These are phyloP conservation scores for Novumbra hubbsi DNA, from an alignment of 2,797 vertebrate genomes.

Conservation along the genomic window DNA sequence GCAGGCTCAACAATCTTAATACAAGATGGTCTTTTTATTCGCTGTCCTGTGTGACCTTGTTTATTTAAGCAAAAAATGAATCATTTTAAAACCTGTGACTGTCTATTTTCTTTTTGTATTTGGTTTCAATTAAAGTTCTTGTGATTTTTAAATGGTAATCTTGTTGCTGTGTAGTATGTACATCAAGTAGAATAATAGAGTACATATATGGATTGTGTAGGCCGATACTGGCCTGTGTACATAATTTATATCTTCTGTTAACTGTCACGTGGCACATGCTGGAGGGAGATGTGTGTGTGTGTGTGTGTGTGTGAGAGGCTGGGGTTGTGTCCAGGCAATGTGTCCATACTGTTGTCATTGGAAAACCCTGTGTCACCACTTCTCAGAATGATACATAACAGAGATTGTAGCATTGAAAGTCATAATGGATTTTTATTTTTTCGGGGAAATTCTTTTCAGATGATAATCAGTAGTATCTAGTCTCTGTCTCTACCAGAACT, in stretches of 20 bases:
- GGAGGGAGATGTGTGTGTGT: conserved; percentile 13
- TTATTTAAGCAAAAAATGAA: conserved; percentile 37
- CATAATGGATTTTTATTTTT: neutral
- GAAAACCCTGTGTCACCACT: neutral
- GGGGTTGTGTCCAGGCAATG: conserved; percentile 21
- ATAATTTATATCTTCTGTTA: conserved; percentile 1
- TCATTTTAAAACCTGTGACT: conserved; percentile 48
- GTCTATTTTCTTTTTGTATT: conserved; percentile 62
- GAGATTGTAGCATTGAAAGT: neutral
- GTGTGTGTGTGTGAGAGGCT: conserved; percentile 12
- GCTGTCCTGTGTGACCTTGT: conserved; percentile 38
- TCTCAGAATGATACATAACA: neutral
- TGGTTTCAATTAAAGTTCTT: conserved; percentile 72
- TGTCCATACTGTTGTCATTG: neutral
- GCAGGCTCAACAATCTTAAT: conserved; percentile 53
- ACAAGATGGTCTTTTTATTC: conserved; percentile 67
- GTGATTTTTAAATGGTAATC: conserved; percentile 65
- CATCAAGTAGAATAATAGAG: neutral
- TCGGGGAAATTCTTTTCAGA: neutral
- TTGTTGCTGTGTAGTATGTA: conserved; percentile 30
- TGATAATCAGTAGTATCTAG: conserved; percentile 39
- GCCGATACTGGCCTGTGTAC: conserved; percentile 1
- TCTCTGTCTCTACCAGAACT: conserved; percentile 15
- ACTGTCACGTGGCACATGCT: conserved; percentile 19
- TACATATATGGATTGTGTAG: conserved; percentile 18